Evolutionary conservation across 2,888 invertebrate species (phyloP).

Genomic region (Drosophila mimica): DNA sequence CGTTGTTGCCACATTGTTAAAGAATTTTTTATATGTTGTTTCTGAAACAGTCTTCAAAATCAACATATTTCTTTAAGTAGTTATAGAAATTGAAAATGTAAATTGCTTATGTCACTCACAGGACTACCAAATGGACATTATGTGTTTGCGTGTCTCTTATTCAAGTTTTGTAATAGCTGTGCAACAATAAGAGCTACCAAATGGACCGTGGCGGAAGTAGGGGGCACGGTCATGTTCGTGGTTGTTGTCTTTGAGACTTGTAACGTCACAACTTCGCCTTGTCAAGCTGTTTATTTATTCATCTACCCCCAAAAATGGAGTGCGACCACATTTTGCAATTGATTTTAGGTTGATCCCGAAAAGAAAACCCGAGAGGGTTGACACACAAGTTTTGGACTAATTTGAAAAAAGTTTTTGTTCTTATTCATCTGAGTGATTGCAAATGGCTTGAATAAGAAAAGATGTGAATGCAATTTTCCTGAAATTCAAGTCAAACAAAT

Average conservation of each 20-base stretch:
- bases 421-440: slow-evolving; percentile 37
- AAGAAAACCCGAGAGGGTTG: slow-evolving; percentile 20
- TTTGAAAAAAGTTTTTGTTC: slow-evolving; percentile 33
- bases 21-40: background rate
- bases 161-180: background rate
- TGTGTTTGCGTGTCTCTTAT: slow-evolving; percentile 6
- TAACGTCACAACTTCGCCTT: slow-evolving; percentile 33
- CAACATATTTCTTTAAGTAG: background rate
- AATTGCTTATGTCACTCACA: slow-evolving; percentile 31
- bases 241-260: background rate
- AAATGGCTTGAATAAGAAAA: slow-evolving; percentile 12
- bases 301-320: slow-evolving; percentile 21
- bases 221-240: background rate
- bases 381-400: slow-evolving; percentile 34
- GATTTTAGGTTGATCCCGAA: slow-evolving; percentile 10
- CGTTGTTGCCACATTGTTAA: background rate
- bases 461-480: slow-evolving; percentile 66
- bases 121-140: slow-evolving; percentile 38
- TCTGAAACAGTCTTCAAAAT: background rate
- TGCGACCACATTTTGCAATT: slow-evolving; percentile 21
- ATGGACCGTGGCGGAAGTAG: background rate
- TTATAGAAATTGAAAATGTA: slow-evolving; percentile 1
- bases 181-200: background rate
- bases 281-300: slow-evolving; percentile 54
- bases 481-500: slow-evolving; percentile 11